These are phyloP conservation scores for Ptilodon capucinus DNA, from an alignment of 2,888 invertebrate species.

Conservation along the genomic window DNA sequence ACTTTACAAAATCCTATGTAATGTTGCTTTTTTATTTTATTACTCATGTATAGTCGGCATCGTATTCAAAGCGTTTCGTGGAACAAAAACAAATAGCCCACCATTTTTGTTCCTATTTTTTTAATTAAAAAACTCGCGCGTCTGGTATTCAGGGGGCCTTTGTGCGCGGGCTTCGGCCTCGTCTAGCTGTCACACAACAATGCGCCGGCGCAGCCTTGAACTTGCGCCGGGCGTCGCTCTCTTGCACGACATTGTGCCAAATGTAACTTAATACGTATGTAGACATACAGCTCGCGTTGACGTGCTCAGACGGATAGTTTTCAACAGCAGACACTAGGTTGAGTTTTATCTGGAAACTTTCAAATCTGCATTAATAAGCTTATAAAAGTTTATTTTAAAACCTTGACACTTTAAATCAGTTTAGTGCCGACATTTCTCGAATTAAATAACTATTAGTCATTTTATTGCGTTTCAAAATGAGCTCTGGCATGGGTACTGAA, in stretches of 20 bases:
- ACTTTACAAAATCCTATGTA: background rate
- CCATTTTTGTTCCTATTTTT: slow-evolving; percentile 7
- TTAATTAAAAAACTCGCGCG: slow-evolving; percentile 16
- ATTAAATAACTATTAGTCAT: background rate
- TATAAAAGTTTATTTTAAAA: background rate
- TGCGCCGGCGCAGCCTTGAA: slow-evolving; percentile 55
- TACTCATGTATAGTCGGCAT: background rate
- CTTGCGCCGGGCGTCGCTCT: slow-evolving; percentile 48
- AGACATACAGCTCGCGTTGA: slow-evolving; percentile 6
- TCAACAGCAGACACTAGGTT: slow-evolving; percentile 12
- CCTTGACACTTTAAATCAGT: background rate
- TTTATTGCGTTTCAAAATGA: background rate
- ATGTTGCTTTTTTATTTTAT: background rate
- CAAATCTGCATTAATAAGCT: slow-evolving; percentile 15
- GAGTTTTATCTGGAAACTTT: slow-evolving; percentile 15
- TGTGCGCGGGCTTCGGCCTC: slow-evolving; percentile 21
- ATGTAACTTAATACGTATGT: slow-evolving; percentile 40
- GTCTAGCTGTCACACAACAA: slow-evolving; percentile 47
- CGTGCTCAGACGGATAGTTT: slow-evolving; percentile 11
- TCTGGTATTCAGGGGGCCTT: slow-evolving; percentile 21
- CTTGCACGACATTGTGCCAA: slow-evolving; percentile 47
- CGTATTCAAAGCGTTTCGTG: slow-evolving; percentile 1
- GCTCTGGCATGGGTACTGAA: background rate
- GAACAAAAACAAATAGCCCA: slow-evolving; percentile 7
- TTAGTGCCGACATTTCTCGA: background rate